Base-by-base conservation (phyloP, 2,888 invertebrate genomes). In the Panzeria rudis region DNA sequence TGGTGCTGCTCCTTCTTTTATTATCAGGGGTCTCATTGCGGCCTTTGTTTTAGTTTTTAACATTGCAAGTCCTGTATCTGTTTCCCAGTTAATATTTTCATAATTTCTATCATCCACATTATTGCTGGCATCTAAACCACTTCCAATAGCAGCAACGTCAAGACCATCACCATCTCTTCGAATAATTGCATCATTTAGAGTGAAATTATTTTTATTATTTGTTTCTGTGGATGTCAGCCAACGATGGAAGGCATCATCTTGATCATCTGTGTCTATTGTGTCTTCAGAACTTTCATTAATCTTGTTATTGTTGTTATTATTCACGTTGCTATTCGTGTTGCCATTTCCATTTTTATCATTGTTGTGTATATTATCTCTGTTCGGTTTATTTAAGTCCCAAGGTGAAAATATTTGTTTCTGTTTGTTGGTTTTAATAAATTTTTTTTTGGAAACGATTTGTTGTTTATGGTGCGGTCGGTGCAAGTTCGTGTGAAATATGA, bases 151-250 rank as follows among this genome's bases (percentile, higher is more conserved):
- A 54, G 9, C 71, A 38, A 13, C 79, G 29, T 52, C 68, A 17
- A 64, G 47, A 20, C 38, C 56, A 47, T 38, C 7, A 17, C 20
- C 72, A 59, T 32, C 76, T 44, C 44, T 69, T 11, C 35, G 47
- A 15, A 35, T 69, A 35, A 62, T 56, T 64, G 54, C 54, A 47
- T 76, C 59, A 29, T 35, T 82, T 32, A 68, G 20, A 32, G 77
- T 73, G 61, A 77, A 72, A 84, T 71, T 80, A 52, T 78, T 78
- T 64, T 87, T 87, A 44, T 85, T 86, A 75, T 89, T 90, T 66
- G 87, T 89, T 87, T 91, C 91, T 73, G 91, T 90, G 54, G 91
- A 91, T 86, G 91, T 90, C 86, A 91, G 88, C 91, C 91, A 91
- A 44, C 91, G 91, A 87, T 91, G 91, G 68, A 91, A 91, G 75